These are phyloP conservation scores for Pseudomyrmex flavicornis DNA, from an alignment of 1,140 invertebrate genomes.

Conservation along the genomic window DNA sequence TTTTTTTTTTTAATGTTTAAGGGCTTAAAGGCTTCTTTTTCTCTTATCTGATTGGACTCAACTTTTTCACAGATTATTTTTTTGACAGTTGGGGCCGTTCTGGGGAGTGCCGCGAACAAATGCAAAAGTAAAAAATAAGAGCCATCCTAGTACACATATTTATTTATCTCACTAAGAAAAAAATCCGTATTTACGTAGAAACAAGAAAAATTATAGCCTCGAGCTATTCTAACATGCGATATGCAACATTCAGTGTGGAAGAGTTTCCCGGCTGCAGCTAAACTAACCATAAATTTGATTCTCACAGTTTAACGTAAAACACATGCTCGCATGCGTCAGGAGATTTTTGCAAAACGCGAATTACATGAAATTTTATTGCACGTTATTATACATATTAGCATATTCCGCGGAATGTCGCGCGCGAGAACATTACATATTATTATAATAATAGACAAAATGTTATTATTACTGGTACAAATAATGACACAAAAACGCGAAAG, in stretches of 20 bases:
- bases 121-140: background rate
- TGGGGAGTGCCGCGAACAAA: background rate
- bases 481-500: too few relatives aligned
- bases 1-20: too few relatives aligned
- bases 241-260: slow-evolving; percentile 9
- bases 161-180: slow-evolving; percentile 10
- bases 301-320: slow-evolving; percentile 38
- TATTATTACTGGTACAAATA: too few relatives aligned
- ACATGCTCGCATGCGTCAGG: background rate
- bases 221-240: background rate
- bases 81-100: too few relatives aligned
- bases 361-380: slow-evolving; percentile 12
- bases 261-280: slow-evolving; percentile 8
- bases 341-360: slow-evolving; percentile 23
- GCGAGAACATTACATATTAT: background rate
- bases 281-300: slow-evolving; percentile 54
- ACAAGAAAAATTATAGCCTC: slow-evolving; percentile 33
- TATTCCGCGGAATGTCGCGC: background rate
- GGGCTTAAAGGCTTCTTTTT: too few relatives aligned
- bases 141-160: background rate
- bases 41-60: too few relatives aligned
- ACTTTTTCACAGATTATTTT: too few relatives aligned
- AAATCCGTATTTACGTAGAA: slow-evolving; percentile 3
- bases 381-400: too few relatives aligned
- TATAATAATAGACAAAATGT: background rate